phyloP scores from a whole-genome alignment of 2,888 invertebrate species.

The Galeruca laticollis region DNA sequence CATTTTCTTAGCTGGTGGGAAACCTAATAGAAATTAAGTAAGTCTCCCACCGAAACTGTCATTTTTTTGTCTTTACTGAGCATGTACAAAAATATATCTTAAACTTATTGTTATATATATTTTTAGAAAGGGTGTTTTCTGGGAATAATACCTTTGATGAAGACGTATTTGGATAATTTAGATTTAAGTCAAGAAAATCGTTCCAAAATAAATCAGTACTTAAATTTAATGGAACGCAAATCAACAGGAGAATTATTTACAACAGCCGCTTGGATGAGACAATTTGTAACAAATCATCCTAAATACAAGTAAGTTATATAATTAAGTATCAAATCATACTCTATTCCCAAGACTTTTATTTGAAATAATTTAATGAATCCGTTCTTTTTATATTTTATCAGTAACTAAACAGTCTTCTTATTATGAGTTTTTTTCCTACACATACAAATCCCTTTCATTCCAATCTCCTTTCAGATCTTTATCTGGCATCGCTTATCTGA shows the following conservation, averaged over 20 bases:
- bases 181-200: conserved; percentile 98
- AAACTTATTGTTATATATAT: too few species aligned
- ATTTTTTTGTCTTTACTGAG: too few species aligned
- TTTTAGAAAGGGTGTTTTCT: conserved; percentile 87
- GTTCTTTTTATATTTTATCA: too few species aligned
- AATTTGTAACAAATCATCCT: conserved; percentile 90
- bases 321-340: background rate
- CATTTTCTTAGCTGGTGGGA: too few species aligned
- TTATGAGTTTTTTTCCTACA: too few species aligned
- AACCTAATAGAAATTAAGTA: too few species aligned
- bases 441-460: too few species aligned
- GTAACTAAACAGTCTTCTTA: too few species aligned
- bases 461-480: too few species aligned
- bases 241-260: conserved; percentile 92
- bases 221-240: conserved; percentile 88
- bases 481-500: too few species aligned
- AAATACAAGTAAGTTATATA: conserved; percentile 86
- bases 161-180: conserved; percentile 93
- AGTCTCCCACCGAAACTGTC: too few species aligned
- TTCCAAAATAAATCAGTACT: conserved; percentile 96
- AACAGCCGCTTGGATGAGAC: conserved; percentile 94
- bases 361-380: conserved; percentile 18
- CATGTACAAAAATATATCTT: too few species aligned
- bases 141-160: conserved; percentile 93
- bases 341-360: background rate